A percentile compares a stretch with the other conserved stretches of the same genome.
These are phyloP conservation scores for Okamejei kenojei DNA, from an alignment of 2,797 vertebrate species.

Conservation along the genomic window DNA sequence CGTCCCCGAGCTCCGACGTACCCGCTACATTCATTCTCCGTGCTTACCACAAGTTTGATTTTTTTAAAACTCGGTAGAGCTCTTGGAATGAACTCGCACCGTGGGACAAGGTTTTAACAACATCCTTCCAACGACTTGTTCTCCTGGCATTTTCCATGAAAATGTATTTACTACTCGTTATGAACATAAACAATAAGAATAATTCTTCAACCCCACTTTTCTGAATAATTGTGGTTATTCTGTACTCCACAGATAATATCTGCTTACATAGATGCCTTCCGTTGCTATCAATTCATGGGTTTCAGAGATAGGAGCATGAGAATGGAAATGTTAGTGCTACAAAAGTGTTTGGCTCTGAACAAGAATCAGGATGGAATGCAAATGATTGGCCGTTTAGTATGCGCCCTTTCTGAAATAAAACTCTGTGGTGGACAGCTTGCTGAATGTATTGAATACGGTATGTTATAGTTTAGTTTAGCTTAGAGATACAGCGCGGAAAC, in stretches of 20 bases:
- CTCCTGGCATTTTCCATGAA: no score
- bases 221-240: neutral
- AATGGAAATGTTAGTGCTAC: constrained; percentile 29
- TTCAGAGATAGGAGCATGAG: neutral
- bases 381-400: constrained; percentile 38
- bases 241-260: constrained; percentile 39
- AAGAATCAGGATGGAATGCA: constrained; percentile 24
- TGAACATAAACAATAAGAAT: neutral
- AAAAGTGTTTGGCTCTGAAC: constrained; percentile 18
- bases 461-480: neutral
- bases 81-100: no score
- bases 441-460: constrained; percentile 41
- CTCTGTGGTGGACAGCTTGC: constrained; percentile 38
- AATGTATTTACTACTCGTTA: no score
- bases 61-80: no score
- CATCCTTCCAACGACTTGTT: no score
- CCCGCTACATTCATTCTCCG: no score
- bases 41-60: no score
- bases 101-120: no score
- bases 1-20: no score
- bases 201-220: neutral
- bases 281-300: constrained; percentile 39
- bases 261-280: constrained; percentile 39
- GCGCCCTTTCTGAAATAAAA: constrained; percentile 37
- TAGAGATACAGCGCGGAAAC: no score